Percentiles rank a stretch among this genome's conserved stretches.
Evolutionary conservation across 2,113 vertebrate species (phyloP).

Genomic region (Daubentonia madagascariensis): DNA sequence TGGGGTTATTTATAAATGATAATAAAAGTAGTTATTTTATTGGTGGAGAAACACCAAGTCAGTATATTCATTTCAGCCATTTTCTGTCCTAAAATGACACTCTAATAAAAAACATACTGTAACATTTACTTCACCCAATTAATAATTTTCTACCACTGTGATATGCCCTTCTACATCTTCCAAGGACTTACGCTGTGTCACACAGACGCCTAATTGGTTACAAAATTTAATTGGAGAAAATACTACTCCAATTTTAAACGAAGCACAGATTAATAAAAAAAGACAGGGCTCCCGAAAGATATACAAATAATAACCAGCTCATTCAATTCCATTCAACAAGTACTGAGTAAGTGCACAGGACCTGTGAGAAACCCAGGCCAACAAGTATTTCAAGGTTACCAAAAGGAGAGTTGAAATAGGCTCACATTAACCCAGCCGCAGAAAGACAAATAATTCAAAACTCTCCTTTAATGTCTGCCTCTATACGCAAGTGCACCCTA

Average conservation of each 20-base stretch:
- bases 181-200: background rate
- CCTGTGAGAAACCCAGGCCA: conserved; percentile 7
- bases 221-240: conserved; percentile 7
- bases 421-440: background rate
- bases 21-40: conserved; percentile 45
- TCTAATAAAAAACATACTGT: background rate
- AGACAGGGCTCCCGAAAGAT: background rate
- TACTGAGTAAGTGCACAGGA: background rate
- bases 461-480: background rate
- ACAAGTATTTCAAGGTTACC: conserved; percentile 11
- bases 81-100: conserved; percentile 41
- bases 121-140: conserved; percentile 30
- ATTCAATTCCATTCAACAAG: conserved; percentile 36
- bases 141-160: background rate
- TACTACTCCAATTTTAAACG: background rate
- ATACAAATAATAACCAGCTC: background rate
- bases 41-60: background rate
- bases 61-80: background rate
- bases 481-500: background rate
- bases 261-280: background rate
- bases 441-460: conserved; percentile 38
- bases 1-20: background rate
- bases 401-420: background rate
- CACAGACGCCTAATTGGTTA: background rate
- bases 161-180: background rate